A percentile compares a stretch with the other conserved stretches of the same genome.
Conservation (phyloP, 2,888 invertebrate species). For the Suillia variegata region DNA sequence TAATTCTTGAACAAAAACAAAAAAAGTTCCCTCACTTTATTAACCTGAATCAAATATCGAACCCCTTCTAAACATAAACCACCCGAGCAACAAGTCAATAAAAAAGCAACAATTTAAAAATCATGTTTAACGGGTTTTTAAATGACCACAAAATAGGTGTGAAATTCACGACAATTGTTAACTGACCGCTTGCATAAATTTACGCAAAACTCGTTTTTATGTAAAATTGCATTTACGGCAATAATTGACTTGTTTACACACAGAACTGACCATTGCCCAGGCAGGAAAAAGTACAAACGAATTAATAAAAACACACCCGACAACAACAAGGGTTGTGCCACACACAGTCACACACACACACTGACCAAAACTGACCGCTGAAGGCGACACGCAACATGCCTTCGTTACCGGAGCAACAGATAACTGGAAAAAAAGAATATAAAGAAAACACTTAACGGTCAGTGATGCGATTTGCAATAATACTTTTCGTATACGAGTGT, state of each 20-base stretch:
- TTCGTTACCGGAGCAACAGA: constrained; percentile 42
- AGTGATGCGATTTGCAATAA: constrained; percentile 48
- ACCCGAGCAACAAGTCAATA: too few relatives aligned
- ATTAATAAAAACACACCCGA: too few relatives aligned
- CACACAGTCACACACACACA: too few relatives aligned
- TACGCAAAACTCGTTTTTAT: constrained; percentile 24
- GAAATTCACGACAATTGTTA: too few relatives aligned
- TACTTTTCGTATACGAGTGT: constrained; percentile 30
- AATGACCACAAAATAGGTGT: too few relatives aligned
- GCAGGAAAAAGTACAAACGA: constrained; percentile 17
- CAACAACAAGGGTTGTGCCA: neutral
- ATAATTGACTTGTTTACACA: constrained; percentile 50
- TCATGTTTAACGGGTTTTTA: too few relatives aligned
- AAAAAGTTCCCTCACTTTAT: too few relatives aligned
- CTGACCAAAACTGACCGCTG: neutral
- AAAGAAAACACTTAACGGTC: constrained; percentile 40
- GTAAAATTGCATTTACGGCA: constrained; percentile 40
- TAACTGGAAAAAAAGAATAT: constrained; percentile 26
- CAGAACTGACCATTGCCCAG: constrained; percentile 35
- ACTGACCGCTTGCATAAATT: constrained; percentile 9
- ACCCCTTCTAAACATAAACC: too few relatives aligned
- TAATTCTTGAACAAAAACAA: too few relatives aligned
- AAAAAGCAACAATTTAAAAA: too few relatives aligned
- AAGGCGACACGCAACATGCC: neutral
- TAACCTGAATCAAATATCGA: too few relatives aligned